Base-by-base conservation (phyloP, 1,140 invertebrate genomes). In the Gonioctena quinquepunctata region DNA sequence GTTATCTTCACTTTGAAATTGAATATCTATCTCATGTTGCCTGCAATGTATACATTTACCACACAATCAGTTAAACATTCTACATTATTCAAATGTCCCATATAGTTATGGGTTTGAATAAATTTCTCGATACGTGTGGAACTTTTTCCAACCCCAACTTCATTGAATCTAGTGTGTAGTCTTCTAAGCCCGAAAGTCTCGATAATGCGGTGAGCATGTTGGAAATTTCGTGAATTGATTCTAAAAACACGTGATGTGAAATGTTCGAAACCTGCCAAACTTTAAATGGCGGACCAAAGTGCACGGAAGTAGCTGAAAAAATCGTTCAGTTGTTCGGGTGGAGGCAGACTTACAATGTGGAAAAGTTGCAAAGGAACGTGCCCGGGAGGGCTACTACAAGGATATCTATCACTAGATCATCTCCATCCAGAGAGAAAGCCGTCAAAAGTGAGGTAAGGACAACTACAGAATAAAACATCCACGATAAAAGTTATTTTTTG, bases 271-370 rank as follows among this genome's bases (percentile, higher is more conserved):
- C 69, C 60, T 83, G 82, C 66, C 79, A 82, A 49, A 75, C 77
- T 2, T 73, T 78, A 56, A 77, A 73, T 56, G 70, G 83, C 76
- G 81, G 83, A 78, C 80, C 82, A 19, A 86, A 85, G 74, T 89
- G 88, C 78, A 83, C 86, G 52, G 87, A 88, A 71, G 87, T 92
- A 70, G 90, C 90, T 6, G 90, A 91, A 77, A 92, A 92, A 81
- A 75, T 93, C 68, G 88, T 90, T 74, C 86, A 90, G 61, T 81
- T 92, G 50, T 92, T 92, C 73, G 89, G 90, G 42, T 92, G 91
- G 90, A 84, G 90, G 70, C 90, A 92, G 78, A 92, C 90, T 28
- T 93, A 93, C 80, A 89, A 91, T 59, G 90, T 93, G 68, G 88
- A 91, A 76, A 90, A 91, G 76, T 83, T 90, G 68, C 91, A 93